phyloP scores from a whole-genome alignment of 2,113 vertebrate species.

The Ploceus nigricollis region DNA sequence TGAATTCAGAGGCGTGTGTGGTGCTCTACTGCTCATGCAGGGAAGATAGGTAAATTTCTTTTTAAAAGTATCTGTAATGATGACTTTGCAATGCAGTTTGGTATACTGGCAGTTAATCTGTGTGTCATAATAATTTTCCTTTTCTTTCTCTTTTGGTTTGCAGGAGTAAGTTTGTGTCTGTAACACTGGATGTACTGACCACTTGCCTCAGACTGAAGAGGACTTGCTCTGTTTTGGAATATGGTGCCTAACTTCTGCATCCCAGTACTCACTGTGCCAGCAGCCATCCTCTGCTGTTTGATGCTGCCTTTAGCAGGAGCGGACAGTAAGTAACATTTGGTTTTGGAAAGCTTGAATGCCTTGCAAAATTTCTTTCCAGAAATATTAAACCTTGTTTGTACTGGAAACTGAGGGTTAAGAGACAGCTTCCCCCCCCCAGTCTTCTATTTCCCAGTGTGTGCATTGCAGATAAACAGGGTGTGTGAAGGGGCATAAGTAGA shows the following conservation, averaged over 20 bases:
- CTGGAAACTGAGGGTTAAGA: neutral
- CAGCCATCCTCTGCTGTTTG: slow-evolving; percentile 76
- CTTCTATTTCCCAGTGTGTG: neutral
- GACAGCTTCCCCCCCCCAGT: neutral
- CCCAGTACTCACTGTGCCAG: slow-evolving; percentile 71
- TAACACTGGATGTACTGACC: slow-evolving; percentile 64
- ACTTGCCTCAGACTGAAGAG: slow-evolving; percentile 67
- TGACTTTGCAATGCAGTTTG: neutral
- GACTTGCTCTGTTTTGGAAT: slow-evolving; percentile 69
- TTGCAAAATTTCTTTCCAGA: neutral
- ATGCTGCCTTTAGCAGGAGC: slow-evolving; percentile 70
- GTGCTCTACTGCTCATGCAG: neutral
- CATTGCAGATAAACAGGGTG: neutral
- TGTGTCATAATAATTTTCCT: neutral
- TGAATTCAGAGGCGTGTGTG: neutral
- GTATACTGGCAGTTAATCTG: neutral
- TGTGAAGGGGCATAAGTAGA: neutral
- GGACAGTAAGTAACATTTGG: slow-evolving; percentile 78
- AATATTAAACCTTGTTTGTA: neutral
- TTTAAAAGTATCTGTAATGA: neutral
- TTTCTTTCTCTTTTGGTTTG: neutral
- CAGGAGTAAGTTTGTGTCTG: slow-evolving; percentile 56
- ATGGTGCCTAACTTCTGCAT: slow-evolving; percentile 77
- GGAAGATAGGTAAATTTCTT: neutral
- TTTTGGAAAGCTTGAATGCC: neutral